Base-by-base conservation (phyloP, 1,140 invertebrate species). In the Drosophila kanapiae region DNA sequence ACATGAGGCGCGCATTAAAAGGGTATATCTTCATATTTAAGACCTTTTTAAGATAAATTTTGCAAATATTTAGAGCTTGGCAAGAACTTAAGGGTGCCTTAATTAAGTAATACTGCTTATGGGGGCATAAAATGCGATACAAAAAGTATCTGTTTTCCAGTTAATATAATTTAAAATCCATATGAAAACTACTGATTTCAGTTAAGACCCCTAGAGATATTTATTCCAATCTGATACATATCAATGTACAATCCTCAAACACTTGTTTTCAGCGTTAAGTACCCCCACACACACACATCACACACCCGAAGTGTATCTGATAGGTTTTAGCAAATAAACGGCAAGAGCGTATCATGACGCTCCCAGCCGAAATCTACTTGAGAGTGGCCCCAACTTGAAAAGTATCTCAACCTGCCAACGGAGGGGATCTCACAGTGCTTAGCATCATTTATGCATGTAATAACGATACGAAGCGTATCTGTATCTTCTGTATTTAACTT, bases 401-500 rank as follows among this genome's bases (percentile, higher is more conserved):
- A 71, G 75, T 57, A 63, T 78, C 75, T 79, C 49, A 27, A 54
- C 10, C 33, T 62, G 61, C 11, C 48, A 64, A 6, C 45, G 4
- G 31, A 23, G 6, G 7, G 29, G 42, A 69, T 68, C 43, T 18
- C 43, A 9, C 48, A 54, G 37, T 31, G 23, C 53, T 60, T 45
- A 45, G 38, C 59, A 72, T 79, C 48, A 53, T 38, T 63, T 71
- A 70, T 71, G 58, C 67, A 75, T 78, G 75, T 77, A 69, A 49
- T 77, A 69, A 42, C 27, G 29, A 33, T 7, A 13, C 51, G 16
- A 69, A 43, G 48, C 35, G 67, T 72, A 72, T 58, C 40, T 56
- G 40, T 61, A 47, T 70, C 58, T 78, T 49, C 48, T 54, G 47
- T n/a, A 18, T 47, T 33, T 45, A 27, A 23, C 48, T 60, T 6